A percentile compares a stretch with the other conserved stretches of the same genome.
Conservation (phyloP, 2,113 vertebrate species). For the Taurulus bubalis region DNA sequence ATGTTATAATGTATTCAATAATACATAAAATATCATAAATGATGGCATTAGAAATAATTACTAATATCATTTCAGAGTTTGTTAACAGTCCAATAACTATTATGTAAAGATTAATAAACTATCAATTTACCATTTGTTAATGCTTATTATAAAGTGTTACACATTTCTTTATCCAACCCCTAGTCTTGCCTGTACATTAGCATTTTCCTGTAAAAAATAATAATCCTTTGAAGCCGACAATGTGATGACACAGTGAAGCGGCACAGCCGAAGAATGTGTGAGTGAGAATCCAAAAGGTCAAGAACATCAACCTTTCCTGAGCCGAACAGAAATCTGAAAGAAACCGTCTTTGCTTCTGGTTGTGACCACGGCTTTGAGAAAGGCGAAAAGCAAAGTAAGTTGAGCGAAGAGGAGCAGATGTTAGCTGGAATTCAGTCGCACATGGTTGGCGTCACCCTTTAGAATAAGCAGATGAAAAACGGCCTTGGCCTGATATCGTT, state of each 20-base stretch:
- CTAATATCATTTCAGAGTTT: no score
- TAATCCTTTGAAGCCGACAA: not conserved
- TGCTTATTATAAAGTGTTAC: no score
- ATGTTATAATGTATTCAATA: no score
- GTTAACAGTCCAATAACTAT: no score
- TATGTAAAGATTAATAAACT: no score
- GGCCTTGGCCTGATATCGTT: not conserved
- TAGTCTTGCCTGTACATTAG: not conserved
- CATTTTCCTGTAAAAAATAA: not conserved
- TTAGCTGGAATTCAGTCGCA: conserved; percentile 22
- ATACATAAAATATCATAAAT: no score
- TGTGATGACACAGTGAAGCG: not conserved
- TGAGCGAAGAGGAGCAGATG: conserved; percentile 22
- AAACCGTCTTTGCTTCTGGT: conserved; percentile 33
- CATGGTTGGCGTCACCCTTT: not conserved
- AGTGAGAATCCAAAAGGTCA: conserved; percentile 58
- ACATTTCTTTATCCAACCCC: not conserved
- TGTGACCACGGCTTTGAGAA: conserved; percentile 11
- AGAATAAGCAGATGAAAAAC: conserved; percentile 1
- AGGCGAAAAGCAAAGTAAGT: conserved; percentile 21
- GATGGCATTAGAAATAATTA: no score
- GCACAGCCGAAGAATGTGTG: not conserved
- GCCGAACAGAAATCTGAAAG: conserved; percentile 38
- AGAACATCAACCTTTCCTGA: conserved; percentile 42
- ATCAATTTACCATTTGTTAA: no score